Percentiles rank a stretch among this genome's conserved stretches.
phyloP scores from a whole-genome alignment of 2,888 invertebrate species.

The Magallana nippona region DNA sequence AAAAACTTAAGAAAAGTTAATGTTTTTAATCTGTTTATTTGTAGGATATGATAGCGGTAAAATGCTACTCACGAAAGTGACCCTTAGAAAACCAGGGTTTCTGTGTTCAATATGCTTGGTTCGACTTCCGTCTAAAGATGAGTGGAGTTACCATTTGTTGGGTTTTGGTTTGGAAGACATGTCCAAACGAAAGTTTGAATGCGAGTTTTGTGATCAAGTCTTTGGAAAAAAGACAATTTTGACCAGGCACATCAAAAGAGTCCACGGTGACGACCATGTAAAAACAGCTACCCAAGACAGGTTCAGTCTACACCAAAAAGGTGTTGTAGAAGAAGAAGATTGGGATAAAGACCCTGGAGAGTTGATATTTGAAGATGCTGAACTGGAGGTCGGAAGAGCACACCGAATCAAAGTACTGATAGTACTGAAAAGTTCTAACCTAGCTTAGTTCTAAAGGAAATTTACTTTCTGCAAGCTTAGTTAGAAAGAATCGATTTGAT shows the following conservation, averaged over 20 bases:
- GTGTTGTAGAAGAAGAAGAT: not conserved
- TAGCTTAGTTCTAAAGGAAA: no score
- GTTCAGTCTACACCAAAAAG: no score
- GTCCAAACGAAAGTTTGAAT: not conserved
- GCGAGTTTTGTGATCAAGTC: constrained; percentile 1
- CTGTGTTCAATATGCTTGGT: not conserved
- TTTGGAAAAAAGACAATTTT: not conserved
- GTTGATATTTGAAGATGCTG: constrained; percentile 4
- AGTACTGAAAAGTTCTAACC: no score
- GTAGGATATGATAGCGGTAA: not conserved
- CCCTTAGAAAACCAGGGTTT: not conserved
- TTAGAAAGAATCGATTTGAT: no score
- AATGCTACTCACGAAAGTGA: not conserved
- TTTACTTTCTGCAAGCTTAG: no score
- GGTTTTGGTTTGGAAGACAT: not conserved
- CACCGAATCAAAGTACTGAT: no score
- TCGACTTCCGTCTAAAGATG: not conserved
- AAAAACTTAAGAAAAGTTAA: no score
- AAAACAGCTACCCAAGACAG: not conserved
- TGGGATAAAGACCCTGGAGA: constrained; percentile 28
- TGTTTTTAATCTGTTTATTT: no score
- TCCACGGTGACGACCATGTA: not conserved
- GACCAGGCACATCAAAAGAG: not conserved
- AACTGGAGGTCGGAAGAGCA: not conserved
- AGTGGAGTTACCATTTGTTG: constrained; percentile 10